Percentiles rank a stretch among this genome's conserved stretches.
Conservation (phyloP, 2,113 vertebrate genomes). For the Verasper variegatus region DNA sequence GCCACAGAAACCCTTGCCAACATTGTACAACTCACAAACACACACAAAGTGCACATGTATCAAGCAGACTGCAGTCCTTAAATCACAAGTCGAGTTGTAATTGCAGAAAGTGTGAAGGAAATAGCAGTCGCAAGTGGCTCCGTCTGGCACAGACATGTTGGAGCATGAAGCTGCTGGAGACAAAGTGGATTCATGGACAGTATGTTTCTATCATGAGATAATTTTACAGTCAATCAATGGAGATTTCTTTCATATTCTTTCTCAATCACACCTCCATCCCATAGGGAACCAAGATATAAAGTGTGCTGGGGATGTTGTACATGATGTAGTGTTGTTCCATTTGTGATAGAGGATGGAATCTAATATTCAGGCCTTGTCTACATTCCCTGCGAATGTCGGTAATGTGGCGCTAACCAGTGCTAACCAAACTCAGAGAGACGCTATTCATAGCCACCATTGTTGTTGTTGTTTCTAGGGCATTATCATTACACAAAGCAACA, state of each 20-base stretch:
- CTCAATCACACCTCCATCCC: neutral
- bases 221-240: slow-evolving; percentile 29
- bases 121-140: slow-evolving; percentile 33
- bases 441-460: too few relatives aligned
- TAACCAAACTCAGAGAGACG: too few relatives aligned
- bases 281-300: neutral
- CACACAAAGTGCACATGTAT: slow-evolving; percentile 22
- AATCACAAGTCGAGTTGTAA: slow-evolving; percentile 68
- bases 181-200: slow-evolving; percentile 28
- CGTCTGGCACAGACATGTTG: slow-evolving; percentile 45
- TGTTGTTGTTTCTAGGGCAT: too few relatives aligned
- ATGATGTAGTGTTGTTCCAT: neutral
- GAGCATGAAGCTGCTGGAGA: neutral
- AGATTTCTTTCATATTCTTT: slow-evolving; percentile 28
- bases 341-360: neutral
- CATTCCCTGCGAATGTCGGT: too few relatives aligned
- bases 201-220: slow-evolving; percentile 48
- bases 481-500: too few relatives aligned
- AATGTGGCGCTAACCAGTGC: too few relatives aligned
- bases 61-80: slow-evolving; percentile 53
- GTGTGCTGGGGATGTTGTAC: neutral
- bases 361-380: too few relatives aligned
- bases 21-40: slow-evolving; percentile 10
- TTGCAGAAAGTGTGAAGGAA: slow-evolving; percentile 64
- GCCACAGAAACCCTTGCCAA: slow-evolving; percentile 5